Conservation (phyloP, 2,888 invertebrate genomes). For the Esperia sulphurella region DNA sequence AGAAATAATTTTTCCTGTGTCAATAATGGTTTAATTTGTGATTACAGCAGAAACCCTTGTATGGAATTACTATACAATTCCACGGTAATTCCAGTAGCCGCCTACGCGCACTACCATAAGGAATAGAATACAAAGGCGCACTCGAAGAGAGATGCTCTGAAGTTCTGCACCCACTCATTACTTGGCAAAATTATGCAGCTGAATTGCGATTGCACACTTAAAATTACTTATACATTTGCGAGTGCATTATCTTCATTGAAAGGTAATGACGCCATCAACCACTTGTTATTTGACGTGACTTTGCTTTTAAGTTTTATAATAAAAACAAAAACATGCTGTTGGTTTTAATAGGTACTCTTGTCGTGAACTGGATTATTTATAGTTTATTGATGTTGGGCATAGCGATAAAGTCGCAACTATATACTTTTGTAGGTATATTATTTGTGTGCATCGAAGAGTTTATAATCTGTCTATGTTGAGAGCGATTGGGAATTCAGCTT, state of each 20-base stretch:
- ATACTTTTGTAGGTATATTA: too few species aligned
- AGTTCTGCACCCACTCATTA: slow-evolving; percentile 46
- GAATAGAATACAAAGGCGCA: slow-evolving; percentile 20
- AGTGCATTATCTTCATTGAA: slow-evolving; percentile 35
- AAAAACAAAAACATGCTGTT: too few species aligned
- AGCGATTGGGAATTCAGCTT: too few species aligned
- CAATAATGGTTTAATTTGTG: neutral
- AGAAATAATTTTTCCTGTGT: neutral
- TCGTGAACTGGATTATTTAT: neutral
- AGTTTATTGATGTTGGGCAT: too few species aligned
- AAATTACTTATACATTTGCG: slow-evolving; percentile 14
- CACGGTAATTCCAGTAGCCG: slow-evolving; percentile 33
- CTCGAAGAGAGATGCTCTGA: neutral
- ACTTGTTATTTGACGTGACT: slow-evolving; percentile 46
- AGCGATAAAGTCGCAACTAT: too few species aligned
- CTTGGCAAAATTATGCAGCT: slow-evolving; percentile 41
- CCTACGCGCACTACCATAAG: slow-evolving; percentile 24
- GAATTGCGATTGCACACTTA: slow-evolving; percentile 18
- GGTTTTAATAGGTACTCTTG: too few species aligned
- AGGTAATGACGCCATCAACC: slow-evolving; percentile 28
- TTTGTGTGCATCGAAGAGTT: too few species aligned
- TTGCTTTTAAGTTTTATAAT: slow-evolving; percentile 12
- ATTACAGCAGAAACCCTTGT: neutral
- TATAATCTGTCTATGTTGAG: too few species aligned
- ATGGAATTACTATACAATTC: slow-evolving; percentile 11